These are phyloP conservation scores for Heterodera carotae DNA, from an alignment of 1,140 invertebrate genomes.

Conservation along the genomic window DNA sequence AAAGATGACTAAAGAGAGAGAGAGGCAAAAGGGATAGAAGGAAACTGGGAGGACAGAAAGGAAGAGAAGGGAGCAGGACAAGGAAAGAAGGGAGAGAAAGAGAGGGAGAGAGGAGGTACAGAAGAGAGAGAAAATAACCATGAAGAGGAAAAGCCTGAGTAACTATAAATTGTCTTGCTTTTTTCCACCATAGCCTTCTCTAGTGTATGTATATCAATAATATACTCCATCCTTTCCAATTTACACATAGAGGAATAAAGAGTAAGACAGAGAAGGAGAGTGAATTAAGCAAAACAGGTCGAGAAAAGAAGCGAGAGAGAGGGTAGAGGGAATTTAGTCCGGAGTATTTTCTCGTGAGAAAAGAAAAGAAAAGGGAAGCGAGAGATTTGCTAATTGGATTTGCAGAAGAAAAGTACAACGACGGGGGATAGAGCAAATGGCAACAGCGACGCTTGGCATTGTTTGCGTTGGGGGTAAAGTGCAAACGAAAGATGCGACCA, in stretches of 20 bases:
- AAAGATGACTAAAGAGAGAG: no score
- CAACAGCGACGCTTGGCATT: no score
- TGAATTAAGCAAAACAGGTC: not conserved
- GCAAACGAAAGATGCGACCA: no score
- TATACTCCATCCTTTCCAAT: no score
- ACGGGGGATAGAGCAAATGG: not conserved
- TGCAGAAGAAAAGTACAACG: not conserved
- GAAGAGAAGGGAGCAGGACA: not conserved
- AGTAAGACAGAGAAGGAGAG: not conserved
- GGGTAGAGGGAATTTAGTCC: not conserved
- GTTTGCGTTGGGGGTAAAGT: no score
- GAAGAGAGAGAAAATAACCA: not conserved
- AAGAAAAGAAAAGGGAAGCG: not conserved
- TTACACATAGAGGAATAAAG: not conserved
- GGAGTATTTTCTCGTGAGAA: not conserved
- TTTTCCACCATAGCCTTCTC: no score
- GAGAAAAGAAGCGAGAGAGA: not conserved
- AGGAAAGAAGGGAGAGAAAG: not conserved
- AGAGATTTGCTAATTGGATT: not conserved
- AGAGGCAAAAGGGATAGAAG: not conserved
- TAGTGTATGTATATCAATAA: no score
- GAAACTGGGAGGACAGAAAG: not conserved
- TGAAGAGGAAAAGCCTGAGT: no score
- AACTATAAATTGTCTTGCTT: no score
- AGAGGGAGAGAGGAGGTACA: not conserved